Conservation (phyloP, 2,113 vertebrate species). For the Amphilophus citrinellus region DNA sequence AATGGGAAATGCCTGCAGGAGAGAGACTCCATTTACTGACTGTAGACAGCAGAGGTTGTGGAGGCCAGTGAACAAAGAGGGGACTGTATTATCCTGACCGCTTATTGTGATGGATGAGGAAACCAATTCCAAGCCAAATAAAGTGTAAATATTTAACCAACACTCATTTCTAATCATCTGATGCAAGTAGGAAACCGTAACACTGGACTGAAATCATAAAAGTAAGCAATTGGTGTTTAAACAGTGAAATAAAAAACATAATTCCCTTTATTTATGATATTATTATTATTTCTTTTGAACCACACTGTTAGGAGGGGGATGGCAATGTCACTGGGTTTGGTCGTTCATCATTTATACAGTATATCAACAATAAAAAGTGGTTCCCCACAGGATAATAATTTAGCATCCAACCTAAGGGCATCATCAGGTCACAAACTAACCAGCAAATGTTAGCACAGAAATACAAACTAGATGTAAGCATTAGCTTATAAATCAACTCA, state of each 20-base stretch:
- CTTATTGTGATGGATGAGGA: background rate
- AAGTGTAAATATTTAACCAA: constrained; percentile 40
- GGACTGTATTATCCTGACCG: constrained; percentile 30
- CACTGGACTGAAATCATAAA: background rate
- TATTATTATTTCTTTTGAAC: constrained; percentile 5
- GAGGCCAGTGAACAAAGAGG: constrained; percentile 24
- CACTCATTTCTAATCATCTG: background rate
- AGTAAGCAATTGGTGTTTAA: background rate
- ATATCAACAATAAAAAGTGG: background rate
- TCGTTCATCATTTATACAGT: background rate
- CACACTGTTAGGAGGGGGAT: background rate
- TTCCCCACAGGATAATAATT: constrained; percentile 2
- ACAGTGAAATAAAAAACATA: background rate
- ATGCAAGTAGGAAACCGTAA: background rate
- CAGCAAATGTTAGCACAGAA: background rate
- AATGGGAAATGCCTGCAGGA: background rate
- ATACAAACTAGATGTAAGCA: background rate
- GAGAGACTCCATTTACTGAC: constrained; percentile 25
- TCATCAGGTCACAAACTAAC: constrained; percentile 1
- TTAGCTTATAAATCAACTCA: background rate
- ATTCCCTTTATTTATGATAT: background rate
- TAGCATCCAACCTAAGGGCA: background rate
- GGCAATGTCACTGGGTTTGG: background rate
- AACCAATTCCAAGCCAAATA: constrained; percentile 14
- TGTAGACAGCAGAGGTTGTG: background rate